Conservation (phyloP, 2,888 invertebrate genomes). For the Macrophya annulata region DNA sequence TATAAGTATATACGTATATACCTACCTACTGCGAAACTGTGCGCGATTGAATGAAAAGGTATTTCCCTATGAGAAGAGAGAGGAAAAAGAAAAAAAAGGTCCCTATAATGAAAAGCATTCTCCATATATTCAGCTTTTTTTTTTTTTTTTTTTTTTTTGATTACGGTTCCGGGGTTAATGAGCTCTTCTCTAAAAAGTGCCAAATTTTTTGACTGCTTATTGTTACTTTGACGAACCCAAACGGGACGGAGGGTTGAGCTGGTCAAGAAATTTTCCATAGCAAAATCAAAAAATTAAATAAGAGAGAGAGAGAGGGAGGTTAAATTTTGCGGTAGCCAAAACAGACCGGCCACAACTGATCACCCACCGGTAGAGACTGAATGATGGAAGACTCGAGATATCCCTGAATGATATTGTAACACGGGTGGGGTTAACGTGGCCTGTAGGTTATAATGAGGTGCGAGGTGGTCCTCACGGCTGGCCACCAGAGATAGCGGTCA, state of each 20-base stretch:
- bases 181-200: neutral
- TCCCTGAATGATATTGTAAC: conserved; percentile 74
- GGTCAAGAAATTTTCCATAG: neutral
- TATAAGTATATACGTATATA: neutral
- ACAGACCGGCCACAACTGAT: neutral
- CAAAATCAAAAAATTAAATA: neutral
- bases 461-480: conserved; percentile 72
- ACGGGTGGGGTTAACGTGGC: conserved; percentile 71
- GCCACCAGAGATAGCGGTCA: conserved; percentile 73
- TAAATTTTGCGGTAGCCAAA: conserved; percentile 56
- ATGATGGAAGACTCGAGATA: conserved; percentile 61
- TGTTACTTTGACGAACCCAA: conserved; percentile 32
- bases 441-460: conserved; percentile 74
- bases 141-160: neutral
- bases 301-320: neutral
- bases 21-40: neutral
- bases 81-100: no score
- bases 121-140: no score
- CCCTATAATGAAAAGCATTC: no score
- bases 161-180: neutral
- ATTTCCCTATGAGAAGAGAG: neutral
- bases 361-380: neutral
- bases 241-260: conserved; percentile 56
- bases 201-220: no score
- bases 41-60: neutral